phyloP scores from a whole-genome alignment of 2,888 invertebrate species.

The Thecophora atra region DNA sequence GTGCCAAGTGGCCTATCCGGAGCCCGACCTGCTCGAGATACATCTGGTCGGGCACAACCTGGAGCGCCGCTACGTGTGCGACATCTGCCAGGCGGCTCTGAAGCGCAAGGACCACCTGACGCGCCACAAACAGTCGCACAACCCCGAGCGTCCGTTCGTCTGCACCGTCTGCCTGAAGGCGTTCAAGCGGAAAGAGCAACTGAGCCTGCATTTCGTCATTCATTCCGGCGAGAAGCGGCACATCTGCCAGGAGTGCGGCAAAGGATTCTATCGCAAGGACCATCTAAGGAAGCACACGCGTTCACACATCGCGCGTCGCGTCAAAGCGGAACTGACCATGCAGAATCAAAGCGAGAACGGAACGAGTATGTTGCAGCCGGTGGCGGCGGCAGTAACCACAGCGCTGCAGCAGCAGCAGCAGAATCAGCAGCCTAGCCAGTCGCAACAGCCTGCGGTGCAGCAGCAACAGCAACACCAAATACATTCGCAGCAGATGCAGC shows the following conservation, averaged over 20 bases:
- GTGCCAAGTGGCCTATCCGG: slow-evolving; percentile 89
- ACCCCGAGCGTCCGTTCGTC: slow-evolving; percentile 86
- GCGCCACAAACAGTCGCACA: slow-evolving; percentile 88
- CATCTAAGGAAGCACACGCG: slow-evolving; percentile 85
- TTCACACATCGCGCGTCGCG: slow-evolving; percentile 83
- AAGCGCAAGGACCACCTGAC: slow-evolving; percentile 89
- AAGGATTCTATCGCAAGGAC: slow-evolving; percentile 88
- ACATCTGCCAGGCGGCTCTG: slow-evolving; percentile 87
- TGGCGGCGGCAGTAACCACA: slow-evolving; percentile 55
- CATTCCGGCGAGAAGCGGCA: slow-evolving; percentile 88
- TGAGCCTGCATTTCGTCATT: slow-evolving; percentile 87
- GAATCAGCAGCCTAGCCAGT: slow-evolving; percentile 53
- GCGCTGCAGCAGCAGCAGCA: slow-evolving; percentile 58
- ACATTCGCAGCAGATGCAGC: slow-evolving; percentile 61
- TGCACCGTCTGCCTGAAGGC: slow-evolving; percentile 88
- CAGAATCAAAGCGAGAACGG: slow-evolving; percentile 64
- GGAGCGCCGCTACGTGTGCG: slow-evolving; percentile 85
- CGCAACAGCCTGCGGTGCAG: slow-evolving; percentile 45
- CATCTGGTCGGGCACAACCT: slow-evolving; percentile 86
- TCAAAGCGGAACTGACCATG: slow-evolving; percentile 74
- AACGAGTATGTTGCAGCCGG: slow-evolving; percentile 63
- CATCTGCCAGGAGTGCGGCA: slow-evolving; percentile 86
- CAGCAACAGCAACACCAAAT: too few relatives aligned
- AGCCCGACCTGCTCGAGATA: slow-evolving; percentile 82
- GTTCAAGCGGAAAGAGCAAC: slow-evolving; percentile 88